phyloP scores from a whole-genome alignment of 2,797 vertebrate genomes.

The Synanceia verrucosa region DNA sequence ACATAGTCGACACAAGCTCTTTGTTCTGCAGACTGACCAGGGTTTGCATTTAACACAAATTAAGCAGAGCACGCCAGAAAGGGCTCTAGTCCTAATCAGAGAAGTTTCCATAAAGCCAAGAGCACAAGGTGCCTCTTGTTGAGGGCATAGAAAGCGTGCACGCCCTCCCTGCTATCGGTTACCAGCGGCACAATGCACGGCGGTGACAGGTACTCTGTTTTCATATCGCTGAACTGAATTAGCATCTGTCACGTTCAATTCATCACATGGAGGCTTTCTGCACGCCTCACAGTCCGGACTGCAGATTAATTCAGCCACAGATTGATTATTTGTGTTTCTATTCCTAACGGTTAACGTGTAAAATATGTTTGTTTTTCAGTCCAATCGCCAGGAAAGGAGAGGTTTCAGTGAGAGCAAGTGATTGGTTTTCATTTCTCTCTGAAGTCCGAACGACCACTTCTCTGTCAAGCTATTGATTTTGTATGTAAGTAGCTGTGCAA shows the following conservation, averaged over 20 bases:
- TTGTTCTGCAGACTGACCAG: constrained; percentile 51
- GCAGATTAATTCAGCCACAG: neutral
- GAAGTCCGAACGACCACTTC: too few relatives aligned
- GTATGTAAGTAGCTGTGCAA: too few relatives aligned
- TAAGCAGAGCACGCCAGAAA: constrained; percentile 51
- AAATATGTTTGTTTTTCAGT: neutral
- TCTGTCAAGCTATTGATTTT: too few relatives aligned
- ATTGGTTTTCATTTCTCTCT: too few relatives aligned
- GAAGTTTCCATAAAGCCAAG: constrained; percentile 69
- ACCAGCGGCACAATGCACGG: constrained; percentile 58
- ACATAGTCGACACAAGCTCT: constrained; percentile 56
- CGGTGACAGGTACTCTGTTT: constrained; percentile 56
- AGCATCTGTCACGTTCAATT: constrained; percentile 34
- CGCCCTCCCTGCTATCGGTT: constrained; percentile 50
- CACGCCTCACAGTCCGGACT: neutral
- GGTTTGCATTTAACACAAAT: constrained; percentile 69
- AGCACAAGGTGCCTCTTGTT: constrained; percentile 79
- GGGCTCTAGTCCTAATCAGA: constrained; percentile 66
- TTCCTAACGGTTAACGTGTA: neutral
- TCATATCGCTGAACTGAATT: constrained; percentile 38
- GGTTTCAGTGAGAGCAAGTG: too few relatives aligned
- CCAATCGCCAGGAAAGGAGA: too few relatives aligned
- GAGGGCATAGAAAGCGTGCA: constrained; percentile 52
- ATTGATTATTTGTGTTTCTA: neutral
- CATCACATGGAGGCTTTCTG: constrained; percentile 1